Percentiles rank a stretch among this genome's conserved stretches.
Evolutionary conservation across 1,140 invertebrate species (phyloP).

Genomic region (Sminthurides bifidus): DNA sequence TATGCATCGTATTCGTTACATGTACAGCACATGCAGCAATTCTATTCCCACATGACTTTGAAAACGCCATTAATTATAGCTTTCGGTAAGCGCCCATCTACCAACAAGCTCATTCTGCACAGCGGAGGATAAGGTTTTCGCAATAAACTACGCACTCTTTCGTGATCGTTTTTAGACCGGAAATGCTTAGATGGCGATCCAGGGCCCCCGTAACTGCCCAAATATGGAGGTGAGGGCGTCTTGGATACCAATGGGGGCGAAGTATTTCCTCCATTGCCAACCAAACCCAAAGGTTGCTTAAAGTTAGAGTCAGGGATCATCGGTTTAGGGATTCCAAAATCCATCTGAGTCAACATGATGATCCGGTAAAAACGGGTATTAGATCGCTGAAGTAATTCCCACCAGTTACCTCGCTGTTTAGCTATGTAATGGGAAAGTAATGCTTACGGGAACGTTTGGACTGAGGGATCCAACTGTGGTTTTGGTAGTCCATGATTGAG

Average conservation of each 20-base stretch:
- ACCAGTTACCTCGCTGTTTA: background rate
- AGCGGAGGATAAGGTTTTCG: background rate
- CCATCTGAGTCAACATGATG: constrained; percentile 13
- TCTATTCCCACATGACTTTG: no score
- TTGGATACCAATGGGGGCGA: constrained; percentile 28
- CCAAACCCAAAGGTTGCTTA: background rate
- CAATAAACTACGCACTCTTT: constrained; percentile 27
- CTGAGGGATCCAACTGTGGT: constrained; percentile 28
- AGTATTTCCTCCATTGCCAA: constrained; percentile 13
- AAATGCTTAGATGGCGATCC: constrained; percentile 33
- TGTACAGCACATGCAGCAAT: no score
- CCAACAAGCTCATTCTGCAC: no score
- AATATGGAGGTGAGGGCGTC: constrained; percentile 29
- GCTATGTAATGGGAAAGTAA: background rate
- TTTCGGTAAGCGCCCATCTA: no score
- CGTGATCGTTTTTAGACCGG: constrained; percentile 34
- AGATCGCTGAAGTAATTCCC: background rate
- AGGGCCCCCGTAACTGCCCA: constrained; percentile 29
- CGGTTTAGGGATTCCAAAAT: constrained; percentile 25
- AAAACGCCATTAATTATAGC: no score
- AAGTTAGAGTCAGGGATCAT: constrained; percentile 14
- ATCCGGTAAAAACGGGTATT: background rate
- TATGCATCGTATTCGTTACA: no score
- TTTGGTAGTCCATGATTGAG: constrained; percentile 29
- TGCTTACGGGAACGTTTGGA: constrained; percentile 24